These are phyloP conservation scores for Nothobranchius kuhntae DNA, from an alignment of 2,113 vertebrate genomes.

Conservation along the genomic window DNA sequence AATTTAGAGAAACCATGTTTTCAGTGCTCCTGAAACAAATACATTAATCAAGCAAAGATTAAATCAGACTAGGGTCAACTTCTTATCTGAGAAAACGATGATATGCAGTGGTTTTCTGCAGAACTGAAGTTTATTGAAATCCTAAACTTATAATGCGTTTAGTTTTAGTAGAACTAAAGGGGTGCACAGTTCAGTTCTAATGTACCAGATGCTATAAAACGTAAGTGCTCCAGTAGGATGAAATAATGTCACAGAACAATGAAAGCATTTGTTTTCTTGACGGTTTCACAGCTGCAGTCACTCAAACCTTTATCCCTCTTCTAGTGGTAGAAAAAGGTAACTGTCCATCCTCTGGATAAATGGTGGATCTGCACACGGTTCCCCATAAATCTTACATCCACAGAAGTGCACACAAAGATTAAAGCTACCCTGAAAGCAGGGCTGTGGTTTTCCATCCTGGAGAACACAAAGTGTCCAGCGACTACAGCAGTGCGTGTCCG, in stretches of 20 bases:
- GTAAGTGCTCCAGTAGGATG: background rate
- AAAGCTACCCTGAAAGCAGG: conserved; percentile 10
- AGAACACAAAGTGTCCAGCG: conserved; percentile 6
- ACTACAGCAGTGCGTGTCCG: conserved; percentile 5
- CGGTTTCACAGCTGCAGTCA: background rate
- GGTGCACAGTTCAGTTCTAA: conserved; percentile 21
- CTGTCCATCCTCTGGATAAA: conserved; percentile 1
- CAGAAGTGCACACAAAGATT: conserved; percentile 10
- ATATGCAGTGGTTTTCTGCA: conserved; percentile 1
- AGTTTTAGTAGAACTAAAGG: conserved; percentile 35
- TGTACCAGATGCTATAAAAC: background rate
- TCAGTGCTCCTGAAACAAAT: conserved; percentile 18
- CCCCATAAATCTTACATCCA: background rate
- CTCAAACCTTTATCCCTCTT: conserved; percentile 15
- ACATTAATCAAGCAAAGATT: conserved; percentile 10
- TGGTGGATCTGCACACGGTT: background rate
- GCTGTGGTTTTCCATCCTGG: background rate
- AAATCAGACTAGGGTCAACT: too few relatives aligned
- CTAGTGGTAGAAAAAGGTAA: conserved; percentile 15
- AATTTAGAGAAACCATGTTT: background rate
- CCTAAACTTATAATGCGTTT: conserved; percentile 11
- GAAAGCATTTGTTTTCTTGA: conserved; percentile 5
- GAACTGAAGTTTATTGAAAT: conserved; percentile 16
- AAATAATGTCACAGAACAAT: conserved; percentile 10
- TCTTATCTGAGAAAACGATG: too few relatives aligned